Evolutionary conservation across 2,113 vertebrate genomes (phyloP).

Genomic region (Gymnarchus niloticus): DNA sequence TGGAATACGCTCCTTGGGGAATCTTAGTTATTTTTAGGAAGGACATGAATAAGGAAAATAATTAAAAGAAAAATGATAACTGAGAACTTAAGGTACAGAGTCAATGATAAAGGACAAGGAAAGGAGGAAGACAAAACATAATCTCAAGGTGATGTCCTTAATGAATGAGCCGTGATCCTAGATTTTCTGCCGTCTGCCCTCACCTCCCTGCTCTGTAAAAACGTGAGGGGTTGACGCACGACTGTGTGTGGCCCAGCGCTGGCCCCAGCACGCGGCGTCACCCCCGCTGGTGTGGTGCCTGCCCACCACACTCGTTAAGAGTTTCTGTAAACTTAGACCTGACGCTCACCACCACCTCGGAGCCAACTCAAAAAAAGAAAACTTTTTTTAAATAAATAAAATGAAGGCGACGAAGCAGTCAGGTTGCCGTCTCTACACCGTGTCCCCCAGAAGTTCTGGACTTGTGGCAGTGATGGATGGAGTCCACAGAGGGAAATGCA

Average conservation of each 20-base stretch:
- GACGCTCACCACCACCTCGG: constrained; percentile 4
- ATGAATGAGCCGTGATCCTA: background rate
- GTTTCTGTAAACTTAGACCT: constrained; percentile 17
- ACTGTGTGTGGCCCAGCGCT: background rate
- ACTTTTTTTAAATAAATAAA: no score
- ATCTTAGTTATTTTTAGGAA: background rate
- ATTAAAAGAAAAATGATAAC: background rate
- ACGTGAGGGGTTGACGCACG: background rate
- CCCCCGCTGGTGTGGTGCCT: constrained; percentile 11
- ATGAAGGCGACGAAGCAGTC: constrained; percentile 15
- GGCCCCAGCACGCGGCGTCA: background rate
- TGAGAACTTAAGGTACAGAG: background rate
- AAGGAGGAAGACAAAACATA: background rate
- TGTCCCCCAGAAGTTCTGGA: background rate
- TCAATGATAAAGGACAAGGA: background rate
- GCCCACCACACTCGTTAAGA: constrained; percentile 21
- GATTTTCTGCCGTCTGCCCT: background rate
- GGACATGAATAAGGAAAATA: background rate
- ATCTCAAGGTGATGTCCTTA: background rate
- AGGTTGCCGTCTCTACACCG: constrained; percentile 10
- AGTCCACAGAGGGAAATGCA: constrained; percentile 23
- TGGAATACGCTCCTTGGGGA: background rate
- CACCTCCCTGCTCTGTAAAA: background rate
- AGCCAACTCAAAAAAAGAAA: constrained; percentile 14
- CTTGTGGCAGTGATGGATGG: constrained; percentile 33